These are phyloP conservation scores for Tetraodon nigroviridis DNA, from an alignment of 2,113 vertebrate genomes.

Conservation along the genomic window DNA sequence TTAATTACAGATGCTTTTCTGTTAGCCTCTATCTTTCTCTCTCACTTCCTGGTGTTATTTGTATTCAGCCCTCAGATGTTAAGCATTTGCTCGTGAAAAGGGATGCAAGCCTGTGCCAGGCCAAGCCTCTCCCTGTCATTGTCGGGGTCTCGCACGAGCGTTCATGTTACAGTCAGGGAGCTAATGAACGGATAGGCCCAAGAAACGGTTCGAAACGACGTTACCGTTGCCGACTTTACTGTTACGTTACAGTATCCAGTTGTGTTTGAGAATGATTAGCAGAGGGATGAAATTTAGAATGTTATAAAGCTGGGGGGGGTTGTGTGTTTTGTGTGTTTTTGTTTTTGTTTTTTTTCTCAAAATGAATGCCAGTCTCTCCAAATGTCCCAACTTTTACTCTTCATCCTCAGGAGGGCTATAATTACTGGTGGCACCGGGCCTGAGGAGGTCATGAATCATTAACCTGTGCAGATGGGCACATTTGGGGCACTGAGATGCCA, in stretches of 20 bases:
- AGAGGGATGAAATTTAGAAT: neutral
- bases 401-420: slow-evolving; percentile 40
- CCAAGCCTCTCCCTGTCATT: slow-evolving; percentile 46
- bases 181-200: slow-evolving; percentile 18
- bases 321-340: no score
- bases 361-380: neutral
- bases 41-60: slow-evolving; percentile 52
- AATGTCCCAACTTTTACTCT: slow-evolving; percentile 27
- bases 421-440: slow-evolving; percentile 61
- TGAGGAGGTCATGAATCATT: slow-evolving; percentile 62
- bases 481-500: slow-evolving; percentile 42
- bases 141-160: slow-evolving; percentile 20
- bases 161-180: slow-evolving; percentile 19
- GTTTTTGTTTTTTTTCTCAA: slow-evolving; percentile 10
- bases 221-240: no score
- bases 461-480: slow-evolving; percentile 70
- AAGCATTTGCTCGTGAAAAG: slow-evolving; percentile 70
- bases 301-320: neutral
- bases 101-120: slow-evolving; percentile 60
- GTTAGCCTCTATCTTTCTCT: slow-evolving; percentile 34
- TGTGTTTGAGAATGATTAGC: no score
- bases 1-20: slow-evolving; percentile 66
- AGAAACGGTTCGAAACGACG: neutral
- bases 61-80: slow-evolving; percentile 71
- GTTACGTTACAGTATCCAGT: no score